Base-by-base conservation (phyloP, 1,140 invertebrate genomes). In the Spodoptera frugiperda region DNA sequence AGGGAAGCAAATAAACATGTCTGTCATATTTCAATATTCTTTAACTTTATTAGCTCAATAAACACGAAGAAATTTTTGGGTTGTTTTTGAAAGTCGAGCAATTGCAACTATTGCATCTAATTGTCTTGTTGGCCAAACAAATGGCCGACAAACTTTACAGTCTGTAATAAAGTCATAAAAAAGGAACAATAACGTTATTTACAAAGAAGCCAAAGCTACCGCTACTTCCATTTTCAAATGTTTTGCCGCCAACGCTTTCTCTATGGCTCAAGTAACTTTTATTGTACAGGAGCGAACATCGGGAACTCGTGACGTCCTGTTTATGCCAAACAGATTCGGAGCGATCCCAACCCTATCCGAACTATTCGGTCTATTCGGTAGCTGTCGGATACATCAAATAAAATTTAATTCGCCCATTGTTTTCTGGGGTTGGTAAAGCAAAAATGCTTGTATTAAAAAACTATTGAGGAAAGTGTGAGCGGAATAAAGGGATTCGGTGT, bases 391-490 rank as follows among this genome's bases (percentile, higher is more conserved):
- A 70, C 81, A 82, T 86, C 80, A 83, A 90, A 90, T 89, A 88
- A 90, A 90, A 89, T 87, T 88, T 89, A 89, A 91, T 89, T 89
- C 77, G 82, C 77, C 83, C 79, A 85, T 89, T 89, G 85, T 88
- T 75, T 77, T 51, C n/a, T 19, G 57, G 78, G 68, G 51, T 67
- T 19, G 72, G 55, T 30, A 49, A n/a, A 17, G 48, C n/a, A 78
- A 70, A 61, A 71, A 71, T 33, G 15, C 63, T 67, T 5, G 5
- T 17, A 71, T 19, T 63, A 33, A 33, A 63, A 33, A 15, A 63
- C 9, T 19, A 44, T 33, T 44, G 59, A 10, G 12, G n/a, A 12
- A 12, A 15, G n/a, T 44, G 59, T 63, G 33, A 63, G 33, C 5
- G 33, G 33, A 39, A 39, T 39, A 10, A 9, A 9, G 33, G 33